Conservation (phyloP, 2,888 invertebrate species). For the Embidobia sp. region DNA sequence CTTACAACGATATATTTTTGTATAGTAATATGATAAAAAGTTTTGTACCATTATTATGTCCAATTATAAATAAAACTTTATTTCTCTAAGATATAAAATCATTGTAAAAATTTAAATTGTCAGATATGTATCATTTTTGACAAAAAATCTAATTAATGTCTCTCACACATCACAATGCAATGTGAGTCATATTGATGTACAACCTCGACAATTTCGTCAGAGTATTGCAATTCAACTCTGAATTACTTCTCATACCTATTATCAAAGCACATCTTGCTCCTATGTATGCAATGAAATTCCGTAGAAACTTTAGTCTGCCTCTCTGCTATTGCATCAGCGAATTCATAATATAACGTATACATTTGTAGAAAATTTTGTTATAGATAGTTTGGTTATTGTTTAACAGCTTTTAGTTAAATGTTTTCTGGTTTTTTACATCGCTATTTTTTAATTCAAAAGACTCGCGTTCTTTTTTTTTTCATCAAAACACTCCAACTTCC, state of each 20-base stretch:
- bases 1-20: no score
- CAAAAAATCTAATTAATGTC: no score
- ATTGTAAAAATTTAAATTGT: no score
- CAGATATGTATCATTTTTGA: no score
- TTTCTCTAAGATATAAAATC: no score
- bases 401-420: constrained; percentile 16
- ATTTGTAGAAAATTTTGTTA: constrained; percentile 33
- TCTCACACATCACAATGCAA: no score
- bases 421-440: no score
- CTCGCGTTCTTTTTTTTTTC: background rate
- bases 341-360: constrained; percentile 15
- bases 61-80: no score
- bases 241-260: constrained; percentile 53
- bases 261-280: constrained; percentile 38
- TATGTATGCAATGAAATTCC: constrained; percentile 37
- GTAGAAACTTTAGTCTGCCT: constrained; percentile 28
- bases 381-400: constrained; percentile 21
- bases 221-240: constrained; percentile 50
- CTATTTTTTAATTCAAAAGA: background rate
- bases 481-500: background rate
- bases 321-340: constrained; percentile 36
- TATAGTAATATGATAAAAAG: no score
- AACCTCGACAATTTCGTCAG: constrained; percentile 45
- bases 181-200: constrained; percentile 37
- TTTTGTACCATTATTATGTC: no score